Percentiles rank a stretch among this genome's conserved stretches.
Conservation (phyloP, 2,888 invertebrate genomes). For the Latrodectus elegans region DNA sequence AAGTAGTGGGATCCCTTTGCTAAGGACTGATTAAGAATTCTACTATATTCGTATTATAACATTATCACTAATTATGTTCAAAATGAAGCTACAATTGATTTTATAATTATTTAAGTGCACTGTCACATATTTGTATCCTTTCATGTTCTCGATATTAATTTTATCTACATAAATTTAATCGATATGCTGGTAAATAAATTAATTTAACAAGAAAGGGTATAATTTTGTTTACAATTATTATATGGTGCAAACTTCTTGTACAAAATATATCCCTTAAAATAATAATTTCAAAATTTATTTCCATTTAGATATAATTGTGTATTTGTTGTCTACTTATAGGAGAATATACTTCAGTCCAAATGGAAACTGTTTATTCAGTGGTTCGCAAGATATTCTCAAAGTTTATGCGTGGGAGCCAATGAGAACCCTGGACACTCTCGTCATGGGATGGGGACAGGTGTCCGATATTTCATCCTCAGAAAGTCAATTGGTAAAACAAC, state of each 20-base stretch:
- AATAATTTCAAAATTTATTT: neutral
- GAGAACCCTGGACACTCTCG: conserved; percentile 86
- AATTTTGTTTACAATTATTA: no score
- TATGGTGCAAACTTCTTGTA: neutral
- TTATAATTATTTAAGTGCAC: no score
- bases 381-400: conserved; percentile 88
- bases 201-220: no score
- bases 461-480: conserved; percentile 90
- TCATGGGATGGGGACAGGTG: conserved; percentile 89
- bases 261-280: neutral
- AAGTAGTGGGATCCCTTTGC: no score
- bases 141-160: no score
- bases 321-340: conserved; percentile 73
- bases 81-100: no score
- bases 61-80: no score
- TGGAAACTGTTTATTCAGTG: conserved; percentile 91
- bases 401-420: conserved; percentile 97
- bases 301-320: neutral
- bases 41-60: no score
- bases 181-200: no score
- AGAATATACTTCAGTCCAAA: conserved; percentile 90
- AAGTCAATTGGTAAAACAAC: conserved; percentile 84
- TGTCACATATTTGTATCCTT: no score
- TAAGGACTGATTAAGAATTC: no score
- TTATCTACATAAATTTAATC: no score